These are phyloP conservation scores for Passer domesticus DNA, from an alignment of 2,113 vertebrate species.

Conservation along the genomic window DNA sequence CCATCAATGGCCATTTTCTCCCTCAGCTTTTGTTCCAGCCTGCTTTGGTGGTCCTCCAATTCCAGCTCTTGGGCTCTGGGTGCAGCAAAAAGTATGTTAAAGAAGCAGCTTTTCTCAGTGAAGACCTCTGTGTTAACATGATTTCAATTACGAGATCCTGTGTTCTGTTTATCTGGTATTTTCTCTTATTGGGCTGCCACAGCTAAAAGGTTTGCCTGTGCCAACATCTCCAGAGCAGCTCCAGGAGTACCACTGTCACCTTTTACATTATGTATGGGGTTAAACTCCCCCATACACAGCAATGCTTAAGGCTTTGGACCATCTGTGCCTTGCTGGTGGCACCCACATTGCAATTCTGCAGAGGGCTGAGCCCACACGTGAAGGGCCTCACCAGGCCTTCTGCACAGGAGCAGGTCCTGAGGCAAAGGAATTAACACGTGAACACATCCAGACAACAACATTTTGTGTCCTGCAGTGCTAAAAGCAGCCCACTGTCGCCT, in stretches of 20 bases:
- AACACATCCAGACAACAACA: background rate
- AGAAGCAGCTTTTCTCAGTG: background rate
- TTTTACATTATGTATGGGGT: background rate
- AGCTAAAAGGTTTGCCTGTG: background rate
- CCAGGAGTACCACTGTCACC: background rate
- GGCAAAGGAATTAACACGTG: background rate
- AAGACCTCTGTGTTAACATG: background rate
- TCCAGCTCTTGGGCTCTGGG: constrained; percentile 90
- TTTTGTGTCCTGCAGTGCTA: background rate
- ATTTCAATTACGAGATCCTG: background rate
- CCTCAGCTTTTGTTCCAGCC: constrained; percentile 83
- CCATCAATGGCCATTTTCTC: constrained; percentile 82
- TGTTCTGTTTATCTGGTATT: background rate
- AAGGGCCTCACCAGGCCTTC: background rate
- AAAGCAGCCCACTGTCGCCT: background rate
- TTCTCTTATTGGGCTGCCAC: background rate
- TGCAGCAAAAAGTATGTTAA: background rate
- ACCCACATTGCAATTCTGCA: background rate
- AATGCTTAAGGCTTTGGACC: background rate
- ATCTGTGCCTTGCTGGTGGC: background rate
- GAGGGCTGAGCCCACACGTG: accelerated
- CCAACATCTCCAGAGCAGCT: background rate
- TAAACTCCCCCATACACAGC: background rate
- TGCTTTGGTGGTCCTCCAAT: constrained; percentile 89
- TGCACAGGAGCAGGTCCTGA: background rate